Evolutionary conservation across 2,888 invertebrate species (phyloP), one percentile per base, ranked within the genome.

Genomic region (Drosophila neotestacea): DNA sequence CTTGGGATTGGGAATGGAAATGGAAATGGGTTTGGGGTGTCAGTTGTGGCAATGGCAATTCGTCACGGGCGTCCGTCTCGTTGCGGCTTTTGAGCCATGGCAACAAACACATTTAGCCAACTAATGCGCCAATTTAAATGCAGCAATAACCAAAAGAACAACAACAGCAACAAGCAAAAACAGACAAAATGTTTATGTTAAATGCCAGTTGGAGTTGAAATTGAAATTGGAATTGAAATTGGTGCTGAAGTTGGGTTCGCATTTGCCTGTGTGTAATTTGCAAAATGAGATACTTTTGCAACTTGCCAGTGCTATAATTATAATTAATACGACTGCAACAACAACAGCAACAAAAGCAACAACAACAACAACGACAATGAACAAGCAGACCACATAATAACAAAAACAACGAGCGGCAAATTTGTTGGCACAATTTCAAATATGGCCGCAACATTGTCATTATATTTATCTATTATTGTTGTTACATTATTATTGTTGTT

Each of bases 251-350:
- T 68, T 39, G 54, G 46, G 39, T 56, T 70, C 46, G 65, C 41
- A 42, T 52, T 73, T 39, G 55, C 6, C 16, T 55, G 75, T 70
- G 56, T 75, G 88, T 86, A 84, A 84, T 84, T 84, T 84, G 44
- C 47, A 73, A 88, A 88, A 84, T 88, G 84, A 84, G 88, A 88
- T 84, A 84, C 84, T 88, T 83, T 86, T 85, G 84, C 84, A 73
- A 75, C 74, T 75, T 73, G 84, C 77, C 70, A 65, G 68, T 58
- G 65, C 81, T 86, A 71, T 88, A 84, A 88, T 84, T 84, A 80
- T 88, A 88, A 84, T 84, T 88, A 84, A 84, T 83, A 66, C 68
- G 70, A 88, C 75, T 73, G 67, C 75, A 56, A 36, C 65, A 74
- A 66, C 48, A 66, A 54, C 62, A 32, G 2, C 48, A 48, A 39